Conservation (phyloP, 1,140 invertebrate species). For the Anoplolepis gracilipes region DNA sequence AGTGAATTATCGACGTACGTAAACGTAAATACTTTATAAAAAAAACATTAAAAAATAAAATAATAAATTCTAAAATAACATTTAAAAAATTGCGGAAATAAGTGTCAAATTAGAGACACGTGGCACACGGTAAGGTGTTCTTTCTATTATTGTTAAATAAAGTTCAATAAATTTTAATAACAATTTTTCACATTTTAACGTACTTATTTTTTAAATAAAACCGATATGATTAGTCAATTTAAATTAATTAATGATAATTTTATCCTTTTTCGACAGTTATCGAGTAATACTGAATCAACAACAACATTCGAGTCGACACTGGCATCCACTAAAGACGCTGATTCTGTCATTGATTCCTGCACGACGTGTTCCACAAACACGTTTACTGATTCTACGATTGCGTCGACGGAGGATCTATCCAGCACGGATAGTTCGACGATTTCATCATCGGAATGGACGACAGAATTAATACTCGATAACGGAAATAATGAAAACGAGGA, state of each 20-base stretch:
- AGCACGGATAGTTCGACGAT: slow-evolving; percentile 67
- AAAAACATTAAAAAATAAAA: too few relatives aligned
- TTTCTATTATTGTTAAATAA: too few relatives aligned
- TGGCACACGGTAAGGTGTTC: too few relatives aligned
- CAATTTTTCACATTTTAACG: slow-evolving; percentile 4
- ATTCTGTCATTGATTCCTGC: slow-evolving; percentile 65
- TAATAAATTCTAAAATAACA: not conserved
- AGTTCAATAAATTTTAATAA: too few relatives aligned
- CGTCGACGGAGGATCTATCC: slow-evolving; percentile 67
- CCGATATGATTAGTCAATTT: not conserved
- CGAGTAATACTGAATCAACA: slow-evolving; percentile 63
- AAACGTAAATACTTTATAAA: not conserved
- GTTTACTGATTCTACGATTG: slow-evolving; percentile 46
- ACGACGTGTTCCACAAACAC: slow-evolving; percentile 70
- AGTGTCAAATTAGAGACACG: too few relatives aligned
- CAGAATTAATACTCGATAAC: slow-evolving; percentile 41
- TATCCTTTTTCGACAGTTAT: slow-evolving; percentile 59
- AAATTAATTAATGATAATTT: not conserved
- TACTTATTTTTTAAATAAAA: not conserved
- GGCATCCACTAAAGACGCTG: slow-evolving; percentile 40
- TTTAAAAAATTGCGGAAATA: not conserved
- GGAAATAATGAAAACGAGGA: slow-evolving; percentile 25
- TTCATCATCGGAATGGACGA: slow-evolving; percentile 63
- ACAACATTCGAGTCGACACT: slow-evolving; percentile 46
- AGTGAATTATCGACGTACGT: not conserved